Percentiles rank a stretch among this genome's conserved stretches.
Evolutionary conservation across 2,797 vertebrate species (phyloP).

Genomic region (Amblyraja radiata): DNA sequence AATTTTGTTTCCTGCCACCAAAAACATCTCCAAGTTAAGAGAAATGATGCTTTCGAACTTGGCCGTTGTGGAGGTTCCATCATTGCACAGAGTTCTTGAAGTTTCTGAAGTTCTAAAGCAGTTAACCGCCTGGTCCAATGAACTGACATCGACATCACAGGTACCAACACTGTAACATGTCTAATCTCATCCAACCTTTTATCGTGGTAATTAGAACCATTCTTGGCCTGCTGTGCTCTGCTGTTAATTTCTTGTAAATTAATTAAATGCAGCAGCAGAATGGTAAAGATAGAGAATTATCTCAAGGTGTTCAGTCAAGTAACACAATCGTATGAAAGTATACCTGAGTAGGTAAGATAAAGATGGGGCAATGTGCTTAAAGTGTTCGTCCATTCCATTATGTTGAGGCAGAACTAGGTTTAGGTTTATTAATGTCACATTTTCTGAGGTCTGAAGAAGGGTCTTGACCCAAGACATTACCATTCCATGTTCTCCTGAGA

Average conservation of each 20-base stretch:
- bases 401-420: not conserved
- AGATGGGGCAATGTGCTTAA: not conserved
- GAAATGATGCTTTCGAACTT: constrained; percentile 72
- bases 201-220: not conserved
- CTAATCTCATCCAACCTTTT: not conserved
- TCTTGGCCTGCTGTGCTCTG: not conserved
- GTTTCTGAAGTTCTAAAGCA: constrained; percentile 73
- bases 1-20: not conserved
- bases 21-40: constrained; percentile 63
- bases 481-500: too few species aligned
- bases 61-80: constrained; percentile 58
- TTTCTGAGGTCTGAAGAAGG: too few species aligned
- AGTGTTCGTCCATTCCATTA: not conserved
- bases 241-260: too few species aligned
- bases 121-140: constrained; percentile 65
- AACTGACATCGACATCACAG: constrained; percentile 73
- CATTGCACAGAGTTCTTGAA: constrained; percentile 63
- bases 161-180: constrained; percentile 50
- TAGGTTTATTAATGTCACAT: too few species aligned
- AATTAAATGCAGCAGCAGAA: not conserved
- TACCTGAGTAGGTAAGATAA: not conserved
- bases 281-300: not conserved
- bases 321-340: not conserved
- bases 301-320: not conserved
- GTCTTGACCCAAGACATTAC: too few species aligned